These are phyloP conservation scores for Lochmaea crataegi DNA, from an alignment of 2,888 invertebrate genomes.

Conservation along the genomic window DNA sequence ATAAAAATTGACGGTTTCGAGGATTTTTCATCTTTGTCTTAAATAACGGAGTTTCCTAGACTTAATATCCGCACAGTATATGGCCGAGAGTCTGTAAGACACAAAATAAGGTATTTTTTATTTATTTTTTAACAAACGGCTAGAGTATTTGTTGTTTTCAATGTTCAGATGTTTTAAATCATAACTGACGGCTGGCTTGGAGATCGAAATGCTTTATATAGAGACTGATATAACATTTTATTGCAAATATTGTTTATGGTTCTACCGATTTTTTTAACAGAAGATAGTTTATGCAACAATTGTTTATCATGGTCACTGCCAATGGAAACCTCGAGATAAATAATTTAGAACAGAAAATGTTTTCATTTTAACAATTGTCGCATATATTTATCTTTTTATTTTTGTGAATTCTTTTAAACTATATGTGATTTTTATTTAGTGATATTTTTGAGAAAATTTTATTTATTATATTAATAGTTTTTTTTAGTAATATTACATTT, in stretches of 20 bases:
- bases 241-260: background rate
- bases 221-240: constrained; percentile 29
- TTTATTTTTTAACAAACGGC: no score
- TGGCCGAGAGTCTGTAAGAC: no score
- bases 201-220: constrained; percentile 18
- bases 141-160: no score
- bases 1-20: no score
- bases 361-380: background rate
- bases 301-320: background rate
- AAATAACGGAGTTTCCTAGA: no score
- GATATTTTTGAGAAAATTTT: constrained; percentile 18
- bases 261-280: background rate
- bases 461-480: constrained; percentile 14
- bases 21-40: no score
- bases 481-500: background rate
- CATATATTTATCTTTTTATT: background rate
- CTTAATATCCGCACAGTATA: no score
- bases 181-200: background rate
- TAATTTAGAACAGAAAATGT: background rate
- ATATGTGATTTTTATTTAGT: constrained; percentile 28
- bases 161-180: background rate
- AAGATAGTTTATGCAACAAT: constrained; percentile 9
- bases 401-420: constrained; percentile 4
- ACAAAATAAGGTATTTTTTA: no score
- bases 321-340: background rate